phyloP scores from a whole-genome alignment of 2,797 vertebrate genomes.

The Falco columbarius region DNA sequence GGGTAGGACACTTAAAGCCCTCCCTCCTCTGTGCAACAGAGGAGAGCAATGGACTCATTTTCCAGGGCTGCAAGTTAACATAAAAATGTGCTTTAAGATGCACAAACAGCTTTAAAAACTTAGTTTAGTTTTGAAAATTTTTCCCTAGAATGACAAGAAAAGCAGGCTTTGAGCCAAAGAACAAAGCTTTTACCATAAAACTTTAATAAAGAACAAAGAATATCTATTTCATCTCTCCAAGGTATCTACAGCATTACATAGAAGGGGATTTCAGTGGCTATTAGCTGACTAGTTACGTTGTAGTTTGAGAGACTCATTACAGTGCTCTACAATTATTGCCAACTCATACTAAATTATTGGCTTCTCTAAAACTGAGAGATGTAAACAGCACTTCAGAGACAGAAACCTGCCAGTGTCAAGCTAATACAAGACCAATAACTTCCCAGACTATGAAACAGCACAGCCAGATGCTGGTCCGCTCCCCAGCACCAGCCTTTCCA shows the following conservation, averaged over 20 bases:
- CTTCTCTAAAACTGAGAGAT: not conserved
- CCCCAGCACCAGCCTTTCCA: not conserved
- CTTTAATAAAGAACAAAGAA: constrained; percentile 38
- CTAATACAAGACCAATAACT: not conserved
- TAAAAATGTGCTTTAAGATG: not conserved
- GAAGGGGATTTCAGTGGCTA: constrained; percentile 8
- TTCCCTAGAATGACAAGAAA: not conserved
- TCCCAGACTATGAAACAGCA: not conserved
- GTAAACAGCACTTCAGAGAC: constrained; percentile 38
- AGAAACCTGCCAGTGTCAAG: not conserved
- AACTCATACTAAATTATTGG: constrained; percentile 53
- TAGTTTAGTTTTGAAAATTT: not conserved
- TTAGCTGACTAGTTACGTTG: constrained; percentile 22
- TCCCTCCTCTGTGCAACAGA: not conserved
- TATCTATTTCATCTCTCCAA: constrained; percentile 13
- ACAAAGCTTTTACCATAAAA: constrained; percentile 5
- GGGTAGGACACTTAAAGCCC: not conserved
- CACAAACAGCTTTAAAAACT: not conserved
- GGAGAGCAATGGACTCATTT: not conserved
- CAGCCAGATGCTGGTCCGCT: not conserved
- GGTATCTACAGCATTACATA: not conserved
- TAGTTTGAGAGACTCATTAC: constrained; percentile 18
- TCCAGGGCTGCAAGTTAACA: not conserved
- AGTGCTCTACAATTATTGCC: constrained; percentile 48
- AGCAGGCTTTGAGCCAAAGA: constrained; percentile 3